Conservation (phyloP, 23 tunicate species). For the Botrylloides violaceus region DNA sequence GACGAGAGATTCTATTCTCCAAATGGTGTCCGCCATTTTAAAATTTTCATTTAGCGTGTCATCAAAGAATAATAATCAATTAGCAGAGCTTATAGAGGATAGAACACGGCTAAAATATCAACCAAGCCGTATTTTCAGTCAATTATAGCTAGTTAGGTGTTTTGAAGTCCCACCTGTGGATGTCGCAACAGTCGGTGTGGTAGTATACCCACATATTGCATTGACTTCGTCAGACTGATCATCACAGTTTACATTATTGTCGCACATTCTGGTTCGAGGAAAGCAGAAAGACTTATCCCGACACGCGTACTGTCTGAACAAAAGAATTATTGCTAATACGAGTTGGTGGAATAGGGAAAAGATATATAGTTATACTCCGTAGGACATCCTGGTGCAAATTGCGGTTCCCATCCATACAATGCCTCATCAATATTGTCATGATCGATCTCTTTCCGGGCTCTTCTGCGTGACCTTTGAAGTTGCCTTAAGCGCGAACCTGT, state of each 20-base stretch:
- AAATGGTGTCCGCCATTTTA: too few relatives aligned
- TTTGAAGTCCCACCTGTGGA: too few relatives aligned
- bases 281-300: constrained; percentile 23
- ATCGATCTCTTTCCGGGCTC: not conserved
- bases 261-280: not conserved
- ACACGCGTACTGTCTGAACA: constrained; percentile 16
- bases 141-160: too few relatives aligned
- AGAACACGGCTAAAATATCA: too few relatives aligned
- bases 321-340: not conserved
- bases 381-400: not conserved
- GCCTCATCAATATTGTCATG: constrained; percentile 2
- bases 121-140: too few relatives aligned
- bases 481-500: not conserved
- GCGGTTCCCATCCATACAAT: constrained; percentile 14
- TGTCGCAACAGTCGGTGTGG: not conserved
- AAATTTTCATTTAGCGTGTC: too few relatives aligned
- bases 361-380: not conserved
- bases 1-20: too few relatives aligned
- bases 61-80: too few relatives aligned
- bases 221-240: constrained; percentile 28
- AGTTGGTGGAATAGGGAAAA: too few relatives aligned
- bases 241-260: constrained; percentile 15
- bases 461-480: not conserved
- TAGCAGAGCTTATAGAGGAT: too few relatives aligned
- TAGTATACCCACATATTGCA: constrained; percentile 13